Evolutionary conservation across 2,113 vertebrate genomes (phyloP).

Genomic region (Amphiprion percula): DNA sequence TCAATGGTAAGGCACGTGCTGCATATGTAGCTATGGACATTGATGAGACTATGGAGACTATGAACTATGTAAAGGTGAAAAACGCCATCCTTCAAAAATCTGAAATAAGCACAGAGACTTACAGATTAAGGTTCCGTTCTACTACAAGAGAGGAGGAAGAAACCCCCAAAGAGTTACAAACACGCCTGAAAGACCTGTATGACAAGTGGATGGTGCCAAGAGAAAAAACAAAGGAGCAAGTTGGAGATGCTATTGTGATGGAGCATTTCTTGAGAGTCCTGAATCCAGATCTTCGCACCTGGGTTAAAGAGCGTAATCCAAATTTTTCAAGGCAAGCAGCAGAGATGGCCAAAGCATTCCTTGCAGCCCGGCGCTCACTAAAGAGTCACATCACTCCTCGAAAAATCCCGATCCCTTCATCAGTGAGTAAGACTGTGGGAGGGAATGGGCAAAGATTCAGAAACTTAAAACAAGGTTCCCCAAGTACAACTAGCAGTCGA

Average conservation of each 20-base stretch:
- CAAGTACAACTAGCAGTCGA: too few relatives aligned
- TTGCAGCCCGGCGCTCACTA: too few relatives aligned
- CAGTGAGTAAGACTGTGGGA: too few relatives aligned
- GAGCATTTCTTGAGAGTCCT: background rate
- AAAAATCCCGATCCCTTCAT: too few relatives aligned
- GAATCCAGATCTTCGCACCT: background rate
- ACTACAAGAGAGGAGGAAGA: background rate
- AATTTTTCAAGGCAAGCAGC: too few relatives aligned
- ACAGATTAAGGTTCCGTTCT: background rate
- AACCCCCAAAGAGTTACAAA: background rate
- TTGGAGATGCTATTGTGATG: background rate
- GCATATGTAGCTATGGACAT: conserved; percentile 12
- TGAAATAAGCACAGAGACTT: background rate
- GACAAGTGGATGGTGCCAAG: background rate
- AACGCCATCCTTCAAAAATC: background rate
- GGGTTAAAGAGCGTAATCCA: background rate
- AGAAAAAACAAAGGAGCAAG: background rate
- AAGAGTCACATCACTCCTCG: background rate
- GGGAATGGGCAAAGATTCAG: too few relatives aligned
- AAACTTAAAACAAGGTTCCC: too few relatives aligned
- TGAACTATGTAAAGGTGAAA: background rate
- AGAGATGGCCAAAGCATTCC: too few relatives aligned
- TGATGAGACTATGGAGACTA: background rate
- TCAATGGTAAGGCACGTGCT: background rate
- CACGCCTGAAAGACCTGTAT: background rate